phyloP scores from a whole-genome alignment of 2,797 vertebrate species.

The Eulemur coronatus region DNA sequence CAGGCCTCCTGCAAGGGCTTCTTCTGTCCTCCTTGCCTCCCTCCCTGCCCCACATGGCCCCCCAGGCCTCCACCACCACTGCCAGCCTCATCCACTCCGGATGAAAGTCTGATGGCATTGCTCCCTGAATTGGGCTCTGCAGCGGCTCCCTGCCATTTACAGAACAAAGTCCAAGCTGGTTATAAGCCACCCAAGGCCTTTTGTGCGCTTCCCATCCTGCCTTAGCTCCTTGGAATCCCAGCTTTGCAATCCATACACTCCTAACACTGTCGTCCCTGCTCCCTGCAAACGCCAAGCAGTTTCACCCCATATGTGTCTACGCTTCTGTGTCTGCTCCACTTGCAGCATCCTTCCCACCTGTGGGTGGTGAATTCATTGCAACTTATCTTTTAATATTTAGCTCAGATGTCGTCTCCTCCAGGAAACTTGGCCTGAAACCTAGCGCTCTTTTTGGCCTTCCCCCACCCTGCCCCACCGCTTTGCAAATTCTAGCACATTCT shows the following conservation, averaged over 20 bases:
- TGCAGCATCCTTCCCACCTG: background rate
- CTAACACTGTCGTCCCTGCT: too few species aligned
- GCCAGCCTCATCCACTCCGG: background rate
- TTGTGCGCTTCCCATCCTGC: background rate
- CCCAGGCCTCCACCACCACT: too few species aligned
- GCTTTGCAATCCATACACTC: too few species aligned
- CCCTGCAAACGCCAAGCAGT: accelerated
- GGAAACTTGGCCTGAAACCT: background rate
- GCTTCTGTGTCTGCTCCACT: background rate
- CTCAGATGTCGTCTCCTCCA: background rate
- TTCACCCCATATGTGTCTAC: background rate
- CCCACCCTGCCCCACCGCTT: accelerated
- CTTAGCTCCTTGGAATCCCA: background rate
- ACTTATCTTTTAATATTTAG: too few species aligned
- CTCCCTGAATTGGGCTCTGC: background rate
- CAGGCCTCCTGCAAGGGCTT: background rate
- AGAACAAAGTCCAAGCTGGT: background rate
- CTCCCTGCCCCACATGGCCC: background rate
- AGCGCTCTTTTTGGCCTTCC: background rate
- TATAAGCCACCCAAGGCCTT: background rate
- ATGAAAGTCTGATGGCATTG: background rate
- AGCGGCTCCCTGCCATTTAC: accelerated
- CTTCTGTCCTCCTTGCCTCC: background rate
- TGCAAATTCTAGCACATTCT: background rate
- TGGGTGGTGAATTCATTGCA: background rate